Percentiles rank a stretch among this genome's conserved stretches.
These are phyloP conservation scores for Cathartes aura DNA, from an alignment of 2,113 vertebrate genomes.

Conservation along the genomic window DNA sequence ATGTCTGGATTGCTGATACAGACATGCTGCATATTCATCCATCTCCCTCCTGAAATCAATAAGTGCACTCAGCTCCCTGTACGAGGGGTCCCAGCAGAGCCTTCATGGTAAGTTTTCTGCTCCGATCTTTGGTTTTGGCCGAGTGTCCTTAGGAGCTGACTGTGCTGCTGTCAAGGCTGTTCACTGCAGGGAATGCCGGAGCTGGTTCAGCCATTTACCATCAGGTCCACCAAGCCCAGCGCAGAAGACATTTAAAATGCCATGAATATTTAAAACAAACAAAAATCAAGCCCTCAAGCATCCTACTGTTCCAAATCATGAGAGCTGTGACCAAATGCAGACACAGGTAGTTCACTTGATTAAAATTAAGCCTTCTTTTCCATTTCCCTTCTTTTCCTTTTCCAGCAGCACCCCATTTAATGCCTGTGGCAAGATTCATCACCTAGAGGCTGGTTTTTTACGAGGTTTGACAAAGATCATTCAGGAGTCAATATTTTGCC, in stretches of 20 bases:
- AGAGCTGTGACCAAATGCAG: neutral
- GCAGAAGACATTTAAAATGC: neutral
- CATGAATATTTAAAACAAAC: conserved; percentile 37
- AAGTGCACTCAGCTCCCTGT: neutral
- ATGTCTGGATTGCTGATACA: neutral
- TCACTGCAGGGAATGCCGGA: neutral
- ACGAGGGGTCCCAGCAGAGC: neutral
- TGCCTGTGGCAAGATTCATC: conserved; percentile 41
- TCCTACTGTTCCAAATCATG: neutral
- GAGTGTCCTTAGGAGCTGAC: neutral
- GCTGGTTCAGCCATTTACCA: neutral
- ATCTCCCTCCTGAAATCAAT: conserved; percentile 1
- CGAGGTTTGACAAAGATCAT: conserved; percentile 62
- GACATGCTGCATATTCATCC: neutral
- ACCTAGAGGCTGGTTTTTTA: conserved; percentile 37
- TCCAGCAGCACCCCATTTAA: conserved; percentile 10
- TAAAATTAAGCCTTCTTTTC: conserved; percentile 8
- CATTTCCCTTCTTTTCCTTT: neutral
- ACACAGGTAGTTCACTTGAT: conserved; percentile 18
- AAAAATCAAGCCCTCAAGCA: neutral
- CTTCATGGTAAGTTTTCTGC: neutral
- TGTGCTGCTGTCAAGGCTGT: neutral
- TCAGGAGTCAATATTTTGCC: conserved; percentile 64
- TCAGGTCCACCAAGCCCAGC: neutral
- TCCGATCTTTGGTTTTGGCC: neutral